Base-by-base conservation (phyloP, 2,113 vertebrate species). In the Myiopsitta monachus region DNA sequence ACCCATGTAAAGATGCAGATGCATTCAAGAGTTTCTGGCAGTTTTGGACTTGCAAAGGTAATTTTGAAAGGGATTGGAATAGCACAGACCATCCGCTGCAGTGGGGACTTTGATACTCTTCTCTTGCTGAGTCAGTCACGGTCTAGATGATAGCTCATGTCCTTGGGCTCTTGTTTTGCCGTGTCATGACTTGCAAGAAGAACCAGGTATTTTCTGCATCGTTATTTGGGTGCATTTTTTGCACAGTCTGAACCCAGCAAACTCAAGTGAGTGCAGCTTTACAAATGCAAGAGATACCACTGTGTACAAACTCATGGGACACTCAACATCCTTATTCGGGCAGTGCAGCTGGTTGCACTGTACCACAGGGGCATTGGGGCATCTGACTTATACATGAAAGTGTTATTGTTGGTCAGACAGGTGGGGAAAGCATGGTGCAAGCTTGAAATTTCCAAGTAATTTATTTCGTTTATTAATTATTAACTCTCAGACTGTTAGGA, bases 381-480 rank as follows among this genome's bases (percentile, higher is more conserved):
- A 66, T 33, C 49, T 82, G 27, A 27, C 31, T 79, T 75, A 36
- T 21, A 57, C 27, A 21, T 31, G 73, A 36, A 67, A 55, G 5
- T 52, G 66, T 78, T 59, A 26, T 17, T 9, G 3, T 1, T 76
- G 61, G 27, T 52, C 66, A 57, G 55, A 33, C 64, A 66, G 67
- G 49, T 79, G n/a, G 39, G 68, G 31, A 84, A n/a, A 87, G 47
- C 26, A 66, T 0, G 0, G 33, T 49, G 52, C 27, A 52, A 92
- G 59, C 38, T 19, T 85, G 88, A 85, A 18, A 73, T 87, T 87
- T 67, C 67, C 80, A 76, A 66, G 44, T 14, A 8, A 24, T 87
- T 93, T 39, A 63, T 94, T 90, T 47, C 24, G 44, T 94, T 91
- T 95, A 87, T 92, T 69, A 91, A 93, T 94, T 79, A 95, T 94